phyloP scores from a whole-genome alignment of 2,797 vertebrate species.

The Zenarchopterus dispar region DNA sequence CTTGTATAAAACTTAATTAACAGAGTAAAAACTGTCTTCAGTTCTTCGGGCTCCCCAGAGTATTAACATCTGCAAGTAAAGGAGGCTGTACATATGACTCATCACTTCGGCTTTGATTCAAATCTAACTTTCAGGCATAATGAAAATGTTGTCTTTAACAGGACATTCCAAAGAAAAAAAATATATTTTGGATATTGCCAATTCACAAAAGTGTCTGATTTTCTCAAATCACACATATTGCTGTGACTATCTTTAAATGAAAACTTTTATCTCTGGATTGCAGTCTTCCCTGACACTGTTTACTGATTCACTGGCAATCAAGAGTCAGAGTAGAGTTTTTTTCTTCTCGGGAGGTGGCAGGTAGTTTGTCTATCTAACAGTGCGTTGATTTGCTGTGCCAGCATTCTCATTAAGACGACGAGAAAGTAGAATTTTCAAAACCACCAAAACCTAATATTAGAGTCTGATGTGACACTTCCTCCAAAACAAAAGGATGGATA shows the following conservation, averaged over 20 bases:
- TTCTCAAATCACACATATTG: slow-evolving; percentile 1
- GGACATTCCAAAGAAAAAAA: not conserved
- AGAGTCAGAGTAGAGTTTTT: slow-evolving; percentile 16
- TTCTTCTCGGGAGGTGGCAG: slow-evolving; percentile 13
- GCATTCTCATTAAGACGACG: slow-evolving; percentile 22
- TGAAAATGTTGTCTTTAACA: slow-evolving; percentile 8
- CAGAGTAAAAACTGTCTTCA: not conserved
- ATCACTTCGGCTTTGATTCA: not conserved
- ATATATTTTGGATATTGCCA: too few relatives aligned
- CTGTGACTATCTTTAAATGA: not conserved
- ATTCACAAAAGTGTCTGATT: slow-evolving; percentile 5
- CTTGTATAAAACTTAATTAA: slow-evolving; percentile 27
- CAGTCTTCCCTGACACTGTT: slow-evolving; percentile 13
- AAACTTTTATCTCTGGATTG: slow-evolving; percentile 15
- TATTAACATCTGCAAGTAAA: slow-evolving; percentile 1
- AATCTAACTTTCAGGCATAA: slow-evolving; percentile 1
- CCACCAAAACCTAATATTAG: slow-evolving; percentile 36
- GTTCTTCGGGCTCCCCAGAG: not conserved
- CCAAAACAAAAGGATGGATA: slow-evolving; percentile 29
- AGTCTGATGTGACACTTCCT: not conserved
- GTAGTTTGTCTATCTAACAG: slow-evolving; percentile 30
- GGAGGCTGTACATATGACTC: not conserved
- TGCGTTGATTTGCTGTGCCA: slow-evolving; percentile 1
- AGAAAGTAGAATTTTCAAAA: slow-evolving; percentile 37
- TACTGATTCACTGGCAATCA: slow-evolving; percentile 19